phyloP scores from a whole-genome alignment of 2,797 vertebrate species.

The Coilia nasus region DNA sequence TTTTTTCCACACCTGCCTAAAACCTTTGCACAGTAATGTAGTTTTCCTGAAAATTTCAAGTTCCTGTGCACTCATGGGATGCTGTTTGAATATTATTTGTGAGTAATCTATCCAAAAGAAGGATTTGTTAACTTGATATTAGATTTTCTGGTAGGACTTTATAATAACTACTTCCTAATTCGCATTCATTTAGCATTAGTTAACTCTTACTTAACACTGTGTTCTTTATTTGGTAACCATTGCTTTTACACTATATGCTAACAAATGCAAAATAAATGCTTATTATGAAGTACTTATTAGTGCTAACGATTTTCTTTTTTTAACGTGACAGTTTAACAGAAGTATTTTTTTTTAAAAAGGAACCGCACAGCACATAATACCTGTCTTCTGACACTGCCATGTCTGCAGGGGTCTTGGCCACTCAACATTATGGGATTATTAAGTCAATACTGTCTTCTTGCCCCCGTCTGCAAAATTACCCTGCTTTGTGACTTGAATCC shows the following conservation, averaged over 20 bases:
- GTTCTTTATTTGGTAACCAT: too few species aligned
- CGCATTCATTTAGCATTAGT: too few species aligned
- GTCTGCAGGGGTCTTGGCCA: constrained; percentile 4
- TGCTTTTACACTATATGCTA: too few species aligned
- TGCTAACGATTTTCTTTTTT: too few species aligned
- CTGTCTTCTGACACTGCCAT: background rate
- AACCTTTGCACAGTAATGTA: too few species aligned
- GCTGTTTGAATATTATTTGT: background rate
- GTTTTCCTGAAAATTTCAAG: background rate
- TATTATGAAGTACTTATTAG: too few species aligned
- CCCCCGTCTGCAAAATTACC: constrained; percentile 24
- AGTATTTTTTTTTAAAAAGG: background rate
- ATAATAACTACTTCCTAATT: too few species aligned
- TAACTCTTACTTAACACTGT: too few species aligned
- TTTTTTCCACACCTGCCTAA: too few species aligned
- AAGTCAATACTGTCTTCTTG: constrained; percentile 25
- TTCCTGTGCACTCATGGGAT: background rate
- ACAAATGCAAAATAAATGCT: too few species aligned
- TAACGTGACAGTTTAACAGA: background rate
- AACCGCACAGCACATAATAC: background rate
- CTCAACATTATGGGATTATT: constrained; percentile 34
- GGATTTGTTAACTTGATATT: background rate
- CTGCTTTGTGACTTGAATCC: constrained; percentile 34
- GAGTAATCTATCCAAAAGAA: background rate
- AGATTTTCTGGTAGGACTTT: too few species aligned